Evolutionary conservation across 1,140 invertebrate genomes (phyloP), one percentile per base, ranked within the genome.

Genomic region (Dendroctonus ponderosae): DNA sequence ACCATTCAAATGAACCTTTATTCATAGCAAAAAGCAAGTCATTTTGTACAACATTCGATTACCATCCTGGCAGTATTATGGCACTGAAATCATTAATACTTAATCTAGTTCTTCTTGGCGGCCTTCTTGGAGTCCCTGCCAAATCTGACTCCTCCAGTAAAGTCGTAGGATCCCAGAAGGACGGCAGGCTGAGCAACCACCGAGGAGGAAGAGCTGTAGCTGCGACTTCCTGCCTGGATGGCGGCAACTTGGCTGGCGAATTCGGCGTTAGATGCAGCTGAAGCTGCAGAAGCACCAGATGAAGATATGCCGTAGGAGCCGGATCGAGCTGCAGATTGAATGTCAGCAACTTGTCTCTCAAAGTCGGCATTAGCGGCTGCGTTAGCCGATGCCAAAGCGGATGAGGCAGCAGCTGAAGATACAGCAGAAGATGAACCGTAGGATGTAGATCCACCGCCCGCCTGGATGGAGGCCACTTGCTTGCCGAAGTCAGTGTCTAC

Each of bases 231-330:
- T 6, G 62, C 7, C 46, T 63, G 61, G 12, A 63, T 63, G 0
- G 43, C 6, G 15, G 50, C 61, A n/a, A 63, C 61, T 39, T 53
- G 39, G n/a, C 37, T 44, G 15, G 61, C 61, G 51, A 63, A 63
- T 26, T 63, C 51, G 5, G 15, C 9, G 42, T 56, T 44, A 7
- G 49, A 41, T 4, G 9, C 7, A 6, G 48, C 42, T 5, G 52
- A 56, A 11, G 26, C 53, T 44, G 11, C 9, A 51, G 49, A 51
- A 9, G 14, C 49, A 7, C 49, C 49, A 26, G 12, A 26, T 37
- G 7, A 26, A 6, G 52, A 53, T 14, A 3, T 2, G 15, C 9
- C 26, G 8, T 15, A 53, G 9, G 7, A 5, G 7, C 14, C 14
- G 4, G 52, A 9, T 46, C 43, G 8, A 46, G 43, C 8, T 2